Base-by-base conservation (phyloP, 2,113 vertebrate genomes). In the Nesogale talazaci region DNA sequence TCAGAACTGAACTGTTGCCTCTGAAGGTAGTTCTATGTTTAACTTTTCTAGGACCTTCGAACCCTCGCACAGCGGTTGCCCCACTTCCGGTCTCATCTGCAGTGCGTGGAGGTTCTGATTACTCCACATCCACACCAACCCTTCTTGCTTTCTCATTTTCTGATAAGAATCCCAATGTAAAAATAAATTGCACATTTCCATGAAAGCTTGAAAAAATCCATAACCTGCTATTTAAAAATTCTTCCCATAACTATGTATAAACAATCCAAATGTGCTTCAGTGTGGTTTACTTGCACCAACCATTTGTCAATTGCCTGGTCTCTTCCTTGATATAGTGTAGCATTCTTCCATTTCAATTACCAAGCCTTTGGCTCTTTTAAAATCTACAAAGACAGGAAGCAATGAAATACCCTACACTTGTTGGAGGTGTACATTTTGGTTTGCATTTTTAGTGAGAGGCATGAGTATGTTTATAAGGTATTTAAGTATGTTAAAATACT, bases 191-290 rank as follows among this genome's bases (percentile, higher is more conserved):
- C 34, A 6, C 17, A 36, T 19, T 52, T 76, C 31, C 63, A 0
- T 1, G 15, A 75, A 79, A 81, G 75, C 46, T 1, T 23, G 0
- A 12, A 70, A 23, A 42, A 2, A 3, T 8, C 4, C 36, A 6
- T 25, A 2, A 15, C 25, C 20, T 36, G 38, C 42, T 22, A 0
- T 52, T 52, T 19, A 27, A 78, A 74, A 61, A 59, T 31, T 15
- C 17, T 11, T 3, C 19, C 1, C 42, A 6, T 11, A 40, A 16
- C 31, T 12, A 4, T 9, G 25, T 2, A 22, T 69, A 86, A 36
- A 36, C 2, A 3, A n/a, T 11, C 2, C 25, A 1, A 11, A 12
- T 3, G 2, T 3, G 2, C 31, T 12, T 3, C 56, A 20, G 0
- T 23, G 15, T 25, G 52, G 20, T 17, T n/a, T 27, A 31, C 19